Base-by-base conservation (phyloP, 2,888 invertebrate genomes). In the Eubasilissa splendida region DNA sequence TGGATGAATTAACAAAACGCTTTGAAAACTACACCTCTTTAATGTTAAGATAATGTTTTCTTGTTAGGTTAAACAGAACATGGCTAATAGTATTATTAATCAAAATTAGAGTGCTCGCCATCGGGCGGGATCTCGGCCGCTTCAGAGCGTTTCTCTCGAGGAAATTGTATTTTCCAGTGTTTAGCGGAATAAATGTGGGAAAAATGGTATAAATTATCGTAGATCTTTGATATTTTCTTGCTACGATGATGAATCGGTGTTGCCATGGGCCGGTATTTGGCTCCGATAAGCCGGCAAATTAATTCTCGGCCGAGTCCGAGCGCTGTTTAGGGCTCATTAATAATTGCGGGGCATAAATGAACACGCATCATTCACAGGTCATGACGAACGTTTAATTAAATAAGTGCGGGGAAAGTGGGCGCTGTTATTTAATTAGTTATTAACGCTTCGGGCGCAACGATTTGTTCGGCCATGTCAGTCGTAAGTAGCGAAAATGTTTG, bases 201-300 rank as follows among this genome's bases (percentile, higher is more conserved):
- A 52, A 70, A 14, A 14, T 52, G n/a, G 31, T 63, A 63, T 14
- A 75, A 75, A 75, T 75, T 60, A 75, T 75, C 75, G 60, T 22
- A 59, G 53, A 75, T 75, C 70, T 75, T 10, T 75, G 50, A 60
- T 60, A 75, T 75, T 75, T 70, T 50, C 50, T 31, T 59, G 12
- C 60, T 75, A 75, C 75, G 42, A 75, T 75, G 75, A 75, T 75
- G 75, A 59, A 75, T 75, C 52, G 75, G 59, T 75, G 60, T 60
- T 60, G 60, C 75, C 52, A 14, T 63, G 12, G 50, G 60, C 52
- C 14, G 75, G 52, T 52, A 75, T 56, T 73, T n/a, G 74, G 14
- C n/a, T 70, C 52, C 60, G 60, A 75, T 60, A 75, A 75, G 75
- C 59, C 52, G 22, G 60, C 22, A 14, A 60, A 75, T 50, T 75